These are phyloP conservation scores for Podilymbus podiceps DNA, from an alignment of 2,113 vertebrate genomes.

Conservation along the genomic window DNA sequence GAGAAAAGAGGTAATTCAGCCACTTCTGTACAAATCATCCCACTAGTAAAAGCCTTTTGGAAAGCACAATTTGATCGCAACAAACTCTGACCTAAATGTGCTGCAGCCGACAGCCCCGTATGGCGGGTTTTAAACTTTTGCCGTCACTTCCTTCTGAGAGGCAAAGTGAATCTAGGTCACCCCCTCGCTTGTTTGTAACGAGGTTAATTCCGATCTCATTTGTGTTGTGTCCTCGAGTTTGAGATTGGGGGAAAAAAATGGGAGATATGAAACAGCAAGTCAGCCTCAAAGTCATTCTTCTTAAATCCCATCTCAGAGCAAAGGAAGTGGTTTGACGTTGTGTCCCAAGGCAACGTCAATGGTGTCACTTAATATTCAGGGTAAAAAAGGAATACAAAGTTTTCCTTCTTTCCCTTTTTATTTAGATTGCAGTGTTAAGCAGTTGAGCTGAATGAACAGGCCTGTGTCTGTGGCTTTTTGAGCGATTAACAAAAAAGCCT, in stretches of 20 bases:
- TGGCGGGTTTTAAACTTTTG: constrained; percentile 26
- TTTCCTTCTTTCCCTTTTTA: background rate
- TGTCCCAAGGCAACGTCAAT: background rate
- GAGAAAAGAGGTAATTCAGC: background rate
- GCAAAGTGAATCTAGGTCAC: constrained; percentile 46
- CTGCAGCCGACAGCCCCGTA: background rate
- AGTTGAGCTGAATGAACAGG: background rate
- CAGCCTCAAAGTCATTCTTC: background rate
- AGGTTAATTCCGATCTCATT: constrained; percentile 39
- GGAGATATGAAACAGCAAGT: background rate
- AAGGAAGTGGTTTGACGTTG: background rate
- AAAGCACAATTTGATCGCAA: background rate
- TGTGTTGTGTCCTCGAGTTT: background rate
- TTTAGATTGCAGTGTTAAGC: background rate
- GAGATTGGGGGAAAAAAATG: background rate
- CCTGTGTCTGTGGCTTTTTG: background rate
- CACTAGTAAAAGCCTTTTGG: background rate
- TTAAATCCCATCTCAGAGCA: background rate
- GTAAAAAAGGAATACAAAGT: background rate
- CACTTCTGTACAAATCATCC: background rate
- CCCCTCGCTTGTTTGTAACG: background rate
- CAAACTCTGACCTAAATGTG: constrained; percentile 21
- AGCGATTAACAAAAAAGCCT: background rate
- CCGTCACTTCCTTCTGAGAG: background rate
- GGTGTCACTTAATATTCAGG: background rate